These are phyloP conservation scores for Jaculus jaculus DNA, from an alignment of 2,113 vertebrate species.

Conservation along the genomic window DNA sequence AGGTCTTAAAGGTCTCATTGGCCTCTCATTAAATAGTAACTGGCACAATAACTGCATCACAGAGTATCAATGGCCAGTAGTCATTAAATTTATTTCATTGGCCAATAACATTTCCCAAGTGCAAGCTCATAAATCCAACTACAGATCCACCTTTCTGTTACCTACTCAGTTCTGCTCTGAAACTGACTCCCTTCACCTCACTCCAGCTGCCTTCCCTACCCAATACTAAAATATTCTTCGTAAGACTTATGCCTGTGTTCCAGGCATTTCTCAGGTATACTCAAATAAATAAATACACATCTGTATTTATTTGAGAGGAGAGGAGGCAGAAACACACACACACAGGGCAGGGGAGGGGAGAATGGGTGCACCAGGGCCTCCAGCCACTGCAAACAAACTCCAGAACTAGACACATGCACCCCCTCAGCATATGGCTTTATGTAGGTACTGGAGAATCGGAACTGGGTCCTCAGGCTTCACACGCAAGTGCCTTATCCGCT, in stretches of 20 bases:
- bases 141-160: not conserved
- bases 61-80: not conserved
- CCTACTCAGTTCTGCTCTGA: not conserved
- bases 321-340: no score
- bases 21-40: not conserved
- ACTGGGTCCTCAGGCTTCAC: no score
- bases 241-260: not conserved
- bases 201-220: not conserved
- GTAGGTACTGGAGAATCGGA: no score
- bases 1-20: not conserved
- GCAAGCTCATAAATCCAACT: not conserved
- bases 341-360: no score
- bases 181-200: not conserved
- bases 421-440: no score
- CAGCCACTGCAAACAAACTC: no score
- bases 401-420: no score
- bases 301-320: no score
- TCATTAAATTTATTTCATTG: conserved; percentile 18
- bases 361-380: no score
- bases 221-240: not conserved
- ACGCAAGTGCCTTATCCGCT: no score
- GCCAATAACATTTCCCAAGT: conserved; percentile 1
- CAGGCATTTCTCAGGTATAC: not conserved
- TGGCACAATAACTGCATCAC: not conserved
- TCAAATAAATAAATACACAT: no score